Conservation (phyloP, 2,797 vertebrate species). For the Sarcoramphus papa region DNA sequence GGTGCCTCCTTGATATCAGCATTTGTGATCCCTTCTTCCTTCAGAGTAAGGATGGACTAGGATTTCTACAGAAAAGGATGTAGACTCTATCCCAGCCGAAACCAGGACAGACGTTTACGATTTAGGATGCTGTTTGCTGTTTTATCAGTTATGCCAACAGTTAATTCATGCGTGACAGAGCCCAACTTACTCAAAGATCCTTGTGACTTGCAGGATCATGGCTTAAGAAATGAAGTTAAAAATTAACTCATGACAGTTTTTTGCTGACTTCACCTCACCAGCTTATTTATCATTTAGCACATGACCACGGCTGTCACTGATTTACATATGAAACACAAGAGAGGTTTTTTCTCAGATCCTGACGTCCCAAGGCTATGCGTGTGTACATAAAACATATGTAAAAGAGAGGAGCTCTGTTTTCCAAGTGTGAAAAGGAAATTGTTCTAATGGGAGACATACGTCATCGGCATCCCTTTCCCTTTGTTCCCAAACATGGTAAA, state of each 20-base stretch:
- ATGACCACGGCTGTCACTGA: neutral
- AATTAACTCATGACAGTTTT: neutral
- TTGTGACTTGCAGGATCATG: neutral
- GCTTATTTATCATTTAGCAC: neutral
- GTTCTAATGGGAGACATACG: neutral
- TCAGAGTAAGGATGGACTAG: neutral
- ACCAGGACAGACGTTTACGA: neutral
- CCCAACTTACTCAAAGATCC: neutral
- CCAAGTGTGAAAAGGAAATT: slow-evolving; percentile 7
- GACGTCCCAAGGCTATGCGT: neutral
- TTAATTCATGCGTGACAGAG: neutral
- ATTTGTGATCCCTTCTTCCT: neutral
- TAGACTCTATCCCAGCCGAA: too few relatives aligned
- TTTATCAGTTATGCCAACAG: neutral
- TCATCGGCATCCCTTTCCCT: neutral
- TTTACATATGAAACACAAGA: neutral
- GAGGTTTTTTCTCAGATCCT: neutral
- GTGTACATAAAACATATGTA: neutral
- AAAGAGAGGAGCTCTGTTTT: neutral
- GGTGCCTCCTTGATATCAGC: neutral
- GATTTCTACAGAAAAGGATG: neutral
- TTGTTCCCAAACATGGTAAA: slow-evolving; percentile 64
- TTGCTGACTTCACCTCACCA: neutral
- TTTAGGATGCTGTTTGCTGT: neutral
- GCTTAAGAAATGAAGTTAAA: neutral